These are phyloP conservation scores for Alloscopus bannaensis DNA, from an alignment of 2,888 invertebrate species.

Conservation along the genomic window DNA sequence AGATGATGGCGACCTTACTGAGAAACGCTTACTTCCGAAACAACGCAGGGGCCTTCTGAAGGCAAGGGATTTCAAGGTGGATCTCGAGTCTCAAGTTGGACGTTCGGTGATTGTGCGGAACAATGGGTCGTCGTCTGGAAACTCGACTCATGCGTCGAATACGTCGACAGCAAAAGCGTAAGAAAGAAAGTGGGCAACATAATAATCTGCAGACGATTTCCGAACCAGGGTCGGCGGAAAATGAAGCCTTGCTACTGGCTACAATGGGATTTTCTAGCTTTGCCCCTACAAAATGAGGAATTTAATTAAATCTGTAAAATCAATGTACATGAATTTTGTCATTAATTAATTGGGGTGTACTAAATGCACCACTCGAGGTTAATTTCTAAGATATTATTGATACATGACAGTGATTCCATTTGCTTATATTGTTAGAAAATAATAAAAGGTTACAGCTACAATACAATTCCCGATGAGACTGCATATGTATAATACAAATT, in stretches of 20 bases:
- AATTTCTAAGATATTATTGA: no score
- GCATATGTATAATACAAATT: no score
- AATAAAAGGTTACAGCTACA: no score
- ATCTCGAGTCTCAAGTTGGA: neutral
- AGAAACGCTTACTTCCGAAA: neutral
- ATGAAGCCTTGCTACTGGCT: neutral
- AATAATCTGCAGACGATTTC: neutral
- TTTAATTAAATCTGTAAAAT: no score
- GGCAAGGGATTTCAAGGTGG: neutral
- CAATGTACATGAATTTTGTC: no score
- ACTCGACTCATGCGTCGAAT: neutral
- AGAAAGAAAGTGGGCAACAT: neutral
- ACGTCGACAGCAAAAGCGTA: neutral
- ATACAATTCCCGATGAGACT: no score
- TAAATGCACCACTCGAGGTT: no score
- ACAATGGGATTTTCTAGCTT: slow-evolving; percentile 6
- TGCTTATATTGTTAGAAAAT: no score
- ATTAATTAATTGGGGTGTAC: no score
- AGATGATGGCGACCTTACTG: neutral
- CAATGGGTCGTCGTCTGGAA: neutral
- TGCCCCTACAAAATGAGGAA: neutral
- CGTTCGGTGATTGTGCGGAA: neutral
- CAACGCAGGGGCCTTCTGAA: neutral
- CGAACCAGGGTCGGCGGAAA: neutral
- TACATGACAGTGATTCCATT: no score